A percentile compares a stretch with the other conserved stretches of the same genome.
phyloP scores from a whole-genome alignment of 2,113 vertebrate species.

The Zootoca vivipara region DNA sequence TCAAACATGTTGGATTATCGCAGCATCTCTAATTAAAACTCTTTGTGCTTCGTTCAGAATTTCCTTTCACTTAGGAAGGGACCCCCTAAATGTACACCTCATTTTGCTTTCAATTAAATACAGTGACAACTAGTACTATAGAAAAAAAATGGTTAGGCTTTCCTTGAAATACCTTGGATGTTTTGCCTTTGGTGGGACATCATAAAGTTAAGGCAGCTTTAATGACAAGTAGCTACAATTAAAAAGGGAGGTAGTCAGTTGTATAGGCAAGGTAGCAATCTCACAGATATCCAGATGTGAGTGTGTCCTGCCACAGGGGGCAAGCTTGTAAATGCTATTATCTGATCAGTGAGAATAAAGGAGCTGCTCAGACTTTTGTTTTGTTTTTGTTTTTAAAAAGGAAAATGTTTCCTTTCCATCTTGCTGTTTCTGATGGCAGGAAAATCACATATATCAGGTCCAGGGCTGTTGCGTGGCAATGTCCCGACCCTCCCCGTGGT shows the following conservation, averaged over 20 bases:
- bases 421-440: too few relatives aligned
- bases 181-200: background rate
- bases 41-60: background rate
- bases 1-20: background rate
- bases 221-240: background rate
- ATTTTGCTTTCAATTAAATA: background rate
- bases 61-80: background rate
- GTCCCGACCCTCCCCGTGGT: too few relatives aligned
- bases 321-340: background rate
- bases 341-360: background rate
- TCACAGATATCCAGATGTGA: background rate
- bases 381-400: too few relatives aligned
- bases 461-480: too few relatives aligned
- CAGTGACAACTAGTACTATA: background rate
- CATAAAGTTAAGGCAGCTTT: background rate
- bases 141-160: background rate
- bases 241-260: background rate
- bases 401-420: too few relatives aligned
- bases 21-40: background rate
- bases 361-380: background rate
- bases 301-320: background rate
- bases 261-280: background rate
- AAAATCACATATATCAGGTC: too few relatives aligned
- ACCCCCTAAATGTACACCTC: background rate
- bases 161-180: background rate